These are phyloP conservation scores for Chelon labrosus DNA, from an alignment of 2,797 vertebrate species.

Conservation along the genomic window DNA sequence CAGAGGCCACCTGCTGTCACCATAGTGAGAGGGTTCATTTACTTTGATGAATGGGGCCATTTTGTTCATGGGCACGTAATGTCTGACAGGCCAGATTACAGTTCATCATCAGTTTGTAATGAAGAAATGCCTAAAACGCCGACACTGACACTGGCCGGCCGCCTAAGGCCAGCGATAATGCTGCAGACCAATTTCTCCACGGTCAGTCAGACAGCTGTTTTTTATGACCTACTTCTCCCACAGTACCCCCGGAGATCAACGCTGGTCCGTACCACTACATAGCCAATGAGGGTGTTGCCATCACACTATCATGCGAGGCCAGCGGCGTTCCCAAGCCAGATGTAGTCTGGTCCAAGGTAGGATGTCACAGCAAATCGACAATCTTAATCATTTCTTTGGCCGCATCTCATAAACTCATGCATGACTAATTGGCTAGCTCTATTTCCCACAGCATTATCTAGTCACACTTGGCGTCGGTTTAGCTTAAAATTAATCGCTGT, in stretches of 20 bases:
- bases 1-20: conserved; percentile 69
- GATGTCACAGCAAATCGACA: conserved; percentile 37
- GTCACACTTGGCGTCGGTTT: conserved; percentile 40
- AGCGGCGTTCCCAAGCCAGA: conserved; percentile 87
- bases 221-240: conserved; percentile 67
- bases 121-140: conserved; percentile 71
- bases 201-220: conserved; percentile 72
- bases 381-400: conserved; percentile 47
- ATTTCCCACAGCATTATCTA: conserved; percentile 39
- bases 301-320: conserved; percentile 86
- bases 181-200: conserved; percentile 29
- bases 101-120: conserved; percentile 79
- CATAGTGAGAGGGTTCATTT: conserved; percentile 58
- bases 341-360: conserved; percentile 93
- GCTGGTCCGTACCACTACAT: conserved; percentile 85
- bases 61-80: conserved; percentile 61
- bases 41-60: conserved; percentile 68
- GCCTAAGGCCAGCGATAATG: conserved; percentile 56
- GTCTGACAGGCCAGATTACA: conserved; percentile 72
- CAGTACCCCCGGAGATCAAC: conserved; percentile 92
- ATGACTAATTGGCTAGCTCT: conserved; percentile 38
- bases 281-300: conserved; percentile 85
- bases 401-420: conserved; percentile 23
- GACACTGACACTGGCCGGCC: conserved; percentile 22
- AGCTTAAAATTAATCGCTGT: conserved; percentile 39